Evolutionary conservation across 2,888 invertebrate species (phyloP).

Genomic region (Lepidochrysops patricia): DNA sequence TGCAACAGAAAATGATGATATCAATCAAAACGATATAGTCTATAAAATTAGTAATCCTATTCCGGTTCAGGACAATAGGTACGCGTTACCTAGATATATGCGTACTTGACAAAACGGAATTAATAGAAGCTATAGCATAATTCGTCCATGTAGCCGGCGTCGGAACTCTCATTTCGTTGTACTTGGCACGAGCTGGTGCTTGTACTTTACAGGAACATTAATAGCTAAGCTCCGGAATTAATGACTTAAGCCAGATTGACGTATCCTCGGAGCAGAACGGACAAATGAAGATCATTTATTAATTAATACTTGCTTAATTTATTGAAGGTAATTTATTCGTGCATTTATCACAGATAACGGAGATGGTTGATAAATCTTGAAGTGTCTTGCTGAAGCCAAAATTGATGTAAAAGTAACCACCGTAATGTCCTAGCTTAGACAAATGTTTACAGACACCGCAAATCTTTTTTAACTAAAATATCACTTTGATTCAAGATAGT

Average conservation of each 20-base stretch:
- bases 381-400: not conserved
- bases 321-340: not conserved
- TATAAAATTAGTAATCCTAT: not conserved
- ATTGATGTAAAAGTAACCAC: not conserved
- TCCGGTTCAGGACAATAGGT: not conserved
- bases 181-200: not conserved
- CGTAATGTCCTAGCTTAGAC: not conserved
- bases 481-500: no score
- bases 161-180: conserved; percentile 3
- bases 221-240: conserved; percentile 15
- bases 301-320: not conserved
- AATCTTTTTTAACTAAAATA: not conserved
- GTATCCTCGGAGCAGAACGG: conserved; percentile 2
- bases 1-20: no score
- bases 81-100: not conserved
- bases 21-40: not conserved
- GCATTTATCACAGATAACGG: not conserved
- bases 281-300: conserved; percentile 14
- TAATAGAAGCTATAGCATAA: not conserved
- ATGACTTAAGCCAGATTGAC: conserved; percentile 14
- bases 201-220: conserved; percentile 12
- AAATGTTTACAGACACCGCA: not conserved
- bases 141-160: not conserved
- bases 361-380: not conserved
- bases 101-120: not conserved